Percentiles rank a stretch among this genome's conserved stretches.
These are phyloP conservation scores for Leptinotarsa haldemani DNA, from an alignment of 2,888 invertebrate species.

Conservation along the genomic window DNA sequence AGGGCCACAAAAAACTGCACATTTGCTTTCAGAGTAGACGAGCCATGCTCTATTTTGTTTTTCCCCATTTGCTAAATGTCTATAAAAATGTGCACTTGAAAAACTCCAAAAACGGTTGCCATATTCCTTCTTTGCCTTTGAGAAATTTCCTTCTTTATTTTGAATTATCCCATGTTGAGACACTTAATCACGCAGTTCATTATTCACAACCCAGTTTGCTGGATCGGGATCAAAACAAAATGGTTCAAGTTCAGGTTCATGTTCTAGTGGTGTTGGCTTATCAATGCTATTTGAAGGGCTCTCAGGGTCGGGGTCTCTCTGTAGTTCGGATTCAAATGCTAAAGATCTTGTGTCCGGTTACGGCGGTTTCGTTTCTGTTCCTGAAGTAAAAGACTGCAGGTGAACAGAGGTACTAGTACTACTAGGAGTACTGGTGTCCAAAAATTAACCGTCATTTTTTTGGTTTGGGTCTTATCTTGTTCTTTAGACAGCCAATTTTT, in stretches of 20 bases:
- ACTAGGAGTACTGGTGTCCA: constrained; percentile 1
- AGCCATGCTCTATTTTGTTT: constrained; percentile 9
- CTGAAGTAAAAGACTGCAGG: constrained; percentile 6
- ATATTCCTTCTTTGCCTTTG: constrained; percentile 7
- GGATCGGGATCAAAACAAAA: constrained; percentile 5
- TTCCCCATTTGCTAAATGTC: constrained; percentile 5
- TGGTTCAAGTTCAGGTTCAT: background rate
- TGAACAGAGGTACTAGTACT: background rate
- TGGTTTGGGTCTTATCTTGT: background rate
- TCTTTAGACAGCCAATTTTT: background rate
- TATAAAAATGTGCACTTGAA: constrained; percentile 9
- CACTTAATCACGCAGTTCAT: background rate
- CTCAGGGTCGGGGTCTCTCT: constrained; percentile 1
- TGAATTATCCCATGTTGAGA: constrained; percentile 7
- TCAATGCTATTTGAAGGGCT: background rate
- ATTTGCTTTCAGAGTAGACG: constrained; percentile 9
- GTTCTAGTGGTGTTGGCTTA: constrained; percentile 2
- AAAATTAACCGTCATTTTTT: background rate
- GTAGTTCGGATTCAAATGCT: constrained; percentile 3
- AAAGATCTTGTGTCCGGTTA: background rate
- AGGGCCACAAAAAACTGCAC: constrained; percentile 4
- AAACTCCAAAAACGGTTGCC: constrained; percentile 4
- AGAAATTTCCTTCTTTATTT: background rate
- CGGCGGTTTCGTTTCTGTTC: background rate
- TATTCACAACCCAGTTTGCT: constrained; percentile 2